Conservation (phyloP, 2,113 vertebrate genomes). For the Podarcis muralis region DNA sequence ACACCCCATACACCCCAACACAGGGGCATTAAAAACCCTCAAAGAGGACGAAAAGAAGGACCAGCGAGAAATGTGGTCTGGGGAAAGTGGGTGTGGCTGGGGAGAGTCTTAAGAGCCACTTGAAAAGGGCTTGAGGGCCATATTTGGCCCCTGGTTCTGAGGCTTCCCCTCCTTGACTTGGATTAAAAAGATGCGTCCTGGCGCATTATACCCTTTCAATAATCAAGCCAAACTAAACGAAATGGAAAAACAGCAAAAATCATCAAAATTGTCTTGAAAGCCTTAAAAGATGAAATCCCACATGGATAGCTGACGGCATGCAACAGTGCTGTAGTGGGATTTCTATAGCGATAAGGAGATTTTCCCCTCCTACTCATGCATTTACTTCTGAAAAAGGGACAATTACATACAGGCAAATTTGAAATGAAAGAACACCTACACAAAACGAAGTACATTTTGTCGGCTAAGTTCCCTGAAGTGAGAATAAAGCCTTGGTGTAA, state of each 20-base stretch:
- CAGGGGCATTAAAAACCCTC: too few relatives aligned
- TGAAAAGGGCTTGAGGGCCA: too few relatives aligned
- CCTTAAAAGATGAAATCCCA: neutral
- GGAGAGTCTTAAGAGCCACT: too few relatives aligned
- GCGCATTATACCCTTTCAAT: neutral
- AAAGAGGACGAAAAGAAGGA: too few relatives aligned
- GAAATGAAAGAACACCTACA: slow-evolving; percentile 17
- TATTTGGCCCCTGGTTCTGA: too few relatives aligned
- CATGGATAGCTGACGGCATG: neutral
- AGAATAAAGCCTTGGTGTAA: neutral
- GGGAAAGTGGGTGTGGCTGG: too few relatives aligned
- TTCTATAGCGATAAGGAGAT: neutral
- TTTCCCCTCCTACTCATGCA: neutral
- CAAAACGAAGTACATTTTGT: neutral
- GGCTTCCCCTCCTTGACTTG: neutral
- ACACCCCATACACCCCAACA: too few relatives aligned
- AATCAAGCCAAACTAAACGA: neutral
- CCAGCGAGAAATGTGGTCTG: too few relatives aligned
- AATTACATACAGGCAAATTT: neutral
- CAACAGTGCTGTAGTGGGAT: neutral
- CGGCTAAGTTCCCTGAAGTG: neutral
- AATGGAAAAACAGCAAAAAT: neutral
- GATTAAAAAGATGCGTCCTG: too few relatives aligned
- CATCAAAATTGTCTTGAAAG: neutral
- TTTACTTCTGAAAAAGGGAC: neutral